Evolutionary conservation across 2,113 vertebrate species (phyloP).

Genomic region (Trogon surrucura): DNA sequence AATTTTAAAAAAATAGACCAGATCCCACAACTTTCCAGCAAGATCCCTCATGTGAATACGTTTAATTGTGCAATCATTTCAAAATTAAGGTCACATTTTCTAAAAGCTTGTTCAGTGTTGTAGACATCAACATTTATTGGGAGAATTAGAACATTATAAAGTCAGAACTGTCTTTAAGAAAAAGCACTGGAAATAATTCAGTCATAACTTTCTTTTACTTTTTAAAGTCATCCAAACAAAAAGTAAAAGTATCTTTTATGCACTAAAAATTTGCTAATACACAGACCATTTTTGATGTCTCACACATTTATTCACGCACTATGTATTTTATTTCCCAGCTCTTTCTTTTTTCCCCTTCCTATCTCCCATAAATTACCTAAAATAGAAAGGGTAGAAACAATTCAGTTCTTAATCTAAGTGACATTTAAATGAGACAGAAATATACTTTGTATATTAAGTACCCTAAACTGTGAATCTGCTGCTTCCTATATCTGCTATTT

Average conservation of each 20-base stretch:
- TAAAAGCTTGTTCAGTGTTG: not conserved
- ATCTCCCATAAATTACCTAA: not conserved
- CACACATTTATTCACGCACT: not conserved
- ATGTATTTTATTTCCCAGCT: not conserved
- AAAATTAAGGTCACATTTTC: not conserved
- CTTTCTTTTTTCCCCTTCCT: not conserved
- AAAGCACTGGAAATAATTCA: not conserved
- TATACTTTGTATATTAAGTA: not conserved
- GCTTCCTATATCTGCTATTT: not conserved
- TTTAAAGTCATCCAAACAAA: not conserved
- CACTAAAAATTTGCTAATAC: not conserved
- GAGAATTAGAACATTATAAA: not conserved
- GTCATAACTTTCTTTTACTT: not conserved
- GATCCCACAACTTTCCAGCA: not conserved
- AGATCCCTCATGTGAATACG: not conserved
- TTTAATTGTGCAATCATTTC: not conserved
- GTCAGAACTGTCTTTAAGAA: not conserved
- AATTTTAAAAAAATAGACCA: not conserved
- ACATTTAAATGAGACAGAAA: not conserved
- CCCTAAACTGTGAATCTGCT: not conserved
- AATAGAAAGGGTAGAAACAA: not conserved
- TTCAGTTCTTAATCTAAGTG: not conserved
- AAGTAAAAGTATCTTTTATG: not conserved
- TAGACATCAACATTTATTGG: not conserved
- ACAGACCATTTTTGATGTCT: not conserved